Conservation (phyloP, 2,888 invertebrate species). For the Trachelus troglodyta region DNA sequence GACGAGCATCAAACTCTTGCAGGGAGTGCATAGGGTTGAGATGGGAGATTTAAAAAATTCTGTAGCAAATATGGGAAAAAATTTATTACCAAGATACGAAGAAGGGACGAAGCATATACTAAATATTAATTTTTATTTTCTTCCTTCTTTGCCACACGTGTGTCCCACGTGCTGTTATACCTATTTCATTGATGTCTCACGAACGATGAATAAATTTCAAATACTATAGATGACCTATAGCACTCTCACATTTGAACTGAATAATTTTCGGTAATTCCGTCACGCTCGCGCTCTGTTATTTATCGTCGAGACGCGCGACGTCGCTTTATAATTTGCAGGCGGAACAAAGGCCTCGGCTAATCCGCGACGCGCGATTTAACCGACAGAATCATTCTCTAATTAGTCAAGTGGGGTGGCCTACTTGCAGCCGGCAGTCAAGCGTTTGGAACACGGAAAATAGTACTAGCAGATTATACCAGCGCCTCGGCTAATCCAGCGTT, state of each 20-base stretch:
- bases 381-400: conserved; percentile 51
- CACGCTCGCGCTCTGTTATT: background rate
- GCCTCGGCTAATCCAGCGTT: background rate
- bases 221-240: background rate
- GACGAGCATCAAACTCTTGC: background rate
- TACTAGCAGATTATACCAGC: background rate
- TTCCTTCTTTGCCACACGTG: background rate
- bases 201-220: background rate
- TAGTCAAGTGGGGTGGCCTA: conserved; percentile 28
- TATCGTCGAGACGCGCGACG: background rate
- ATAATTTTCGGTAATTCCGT: background rate
- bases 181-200: background rate
- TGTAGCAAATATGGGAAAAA: background rate
- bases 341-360: conserved; percentile 50
- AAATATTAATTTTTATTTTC: background rate
- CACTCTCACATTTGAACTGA: background rate
- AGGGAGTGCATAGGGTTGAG: background rate
- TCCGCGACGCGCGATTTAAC: conserved; percentile 47
- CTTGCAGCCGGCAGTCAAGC: background rate
- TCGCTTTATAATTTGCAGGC: conserved; percentile 45
- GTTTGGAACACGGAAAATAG: background rate
- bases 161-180: background rate
- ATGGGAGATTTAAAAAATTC: background rate
- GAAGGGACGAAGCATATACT: background rate
- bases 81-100: background rate